Percentiles rank a stretch among this genome's conserved stretches.
These are phyloP conservation scores for Smutsia temminckii DNA, from an alignment of 2,797 vertebrate species.

Conservation along the genomic window DNA sequence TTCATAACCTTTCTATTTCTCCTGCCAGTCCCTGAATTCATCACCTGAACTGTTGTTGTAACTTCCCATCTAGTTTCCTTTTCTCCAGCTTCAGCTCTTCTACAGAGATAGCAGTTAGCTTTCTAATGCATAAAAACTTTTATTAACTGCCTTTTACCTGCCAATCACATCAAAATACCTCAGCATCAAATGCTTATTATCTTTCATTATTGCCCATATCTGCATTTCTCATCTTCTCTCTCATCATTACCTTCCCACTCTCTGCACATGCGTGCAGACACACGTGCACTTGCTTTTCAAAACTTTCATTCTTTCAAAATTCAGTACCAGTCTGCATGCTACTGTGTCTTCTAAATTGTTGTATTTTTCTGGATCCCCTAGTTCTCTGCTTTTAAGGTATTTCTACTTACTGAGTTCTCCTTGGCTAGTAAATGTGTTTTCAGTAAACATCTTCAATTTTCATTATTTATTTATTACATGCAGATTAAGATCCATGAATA, in stretches of 20 bases:
- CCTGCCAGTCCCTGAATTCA: background rate
- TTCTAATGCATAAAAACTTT: slow-evolving; percentile 22
- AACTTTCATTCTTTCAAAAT: background rate
- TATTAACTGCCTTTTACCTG: background rate
- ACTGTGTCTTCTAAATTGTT: background rate
- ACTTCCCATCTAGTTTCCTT: background rate
- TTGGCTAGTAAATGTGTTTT: slow-evolving; percentile 43
- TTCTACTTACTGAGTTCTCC: background rate
- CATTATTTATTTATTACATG: slow-evolving; percentile 14
- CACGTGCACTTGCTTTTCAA: background rate
- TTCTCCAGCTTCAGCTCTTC: background rate
- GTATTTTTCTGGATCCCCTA: background rate
- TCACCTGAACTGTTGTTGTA: background rate
- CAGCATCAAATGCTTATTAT: background rate
- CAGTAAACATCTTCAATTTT: background rate
- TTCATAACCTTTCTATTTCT: background rate
- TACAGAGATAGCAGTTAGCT: background rate
- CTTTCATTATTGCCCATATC: background rate
- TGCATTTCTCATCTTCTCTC: background rate
- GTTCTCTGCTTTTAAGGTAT: background rate
- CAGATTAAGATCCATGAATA: slow-evolving; percentile 28
- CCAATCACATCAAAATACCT: background rate
- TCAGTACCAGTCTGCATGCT: background rate
- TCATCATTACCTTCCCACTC: background rate
- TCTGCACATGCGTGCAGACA: background rate